Conservation (phyloP, 2,113 vertebrate genomes). For the Antennarius striatus region DNA sequence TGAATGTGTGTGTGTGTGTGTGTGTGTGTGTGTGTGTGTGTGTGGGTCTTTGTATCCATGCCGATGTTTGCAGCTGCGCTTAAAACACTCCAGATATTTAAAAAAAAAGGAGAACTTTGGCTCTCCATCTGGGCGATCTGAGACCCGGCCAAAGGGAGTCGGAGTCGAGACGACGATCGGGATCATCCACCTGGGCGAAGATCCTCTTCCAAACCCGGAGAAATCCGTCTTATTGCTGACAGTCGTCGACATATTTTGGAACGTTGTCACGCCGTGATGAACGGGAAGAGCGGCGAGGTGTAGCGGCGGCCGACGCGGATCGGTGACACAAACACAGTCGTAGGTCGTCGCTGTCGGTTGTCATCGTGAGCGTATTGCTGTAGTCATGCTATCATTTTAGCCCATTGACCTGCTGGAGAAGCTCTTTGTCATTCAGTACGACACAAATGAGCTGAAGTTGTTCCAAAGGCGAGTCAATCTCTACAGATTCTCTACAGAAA, state of each 20-base stretch:
- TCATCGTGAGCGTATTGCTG: no score
- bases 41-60: conserved; percentile 11
- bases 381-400: no score
- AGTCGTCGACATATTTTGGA: conserved; percentile 11
- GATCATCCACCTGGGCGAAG: conserved; percentile 22
- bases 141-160: conserved; percentile 7
- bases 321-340: no score
- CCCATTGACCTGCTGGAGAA: no score
- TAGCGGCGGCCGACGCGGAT: no score
- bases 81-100: conserved; percentile 38
- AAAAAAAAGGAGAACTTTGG: conserved; percentile 25
- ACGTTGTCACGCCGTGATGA: background rate
- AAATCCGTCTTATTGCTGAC: conserved; percentile 15
- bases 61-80: conserved; percentile 22
- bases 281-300: no score
- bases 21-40: conserved; percentile 6
- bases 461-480: no score
- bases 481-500: no score
- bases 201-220: conserved; percentile 13
- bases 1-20: conserved; percentile 27
- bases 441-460: no score
- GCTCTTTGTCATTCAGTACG: no score
- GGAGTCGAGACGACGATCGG: conserved; percentile 8
- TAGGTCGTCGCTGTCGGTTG: no score
- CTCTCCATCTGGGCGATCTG: conserved; percentile 21